phyloP scores from a whole-genome alignment of 2,113 vertebrate genomes.

The Laticauda colubrina region DNA sequence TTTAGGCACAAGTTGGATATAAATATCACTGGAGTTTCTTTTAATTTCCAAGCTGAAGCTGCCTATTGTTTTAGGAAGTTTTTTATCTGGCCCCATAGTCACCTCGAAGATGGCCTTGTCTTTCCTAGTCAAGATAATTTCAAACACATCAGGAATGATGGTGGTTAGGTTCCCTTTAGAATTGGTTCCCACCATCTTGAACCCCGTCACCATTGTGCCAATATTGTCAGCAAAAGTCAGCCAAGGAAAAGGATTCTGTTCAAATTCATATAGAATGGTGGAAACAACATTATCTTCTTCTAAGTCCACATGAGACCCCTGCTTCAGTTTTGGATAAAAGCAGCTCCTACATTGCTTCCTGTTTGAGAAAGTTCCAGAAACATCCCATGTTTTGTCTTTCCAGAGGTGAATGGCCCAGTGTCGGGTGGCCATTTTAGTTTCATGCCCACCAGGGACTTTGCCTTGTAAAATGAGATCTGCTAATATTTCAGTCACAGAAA shows the following conservation, averaged over 20 bases:
- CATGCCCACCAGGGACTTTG: constrained; percentile 64
- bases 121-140: constrained; percentile 60
- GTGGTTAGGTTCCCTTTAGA: neutral
- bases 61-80: constrained; percentile 45
- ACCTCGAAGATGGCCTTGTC: constrained; percentile 43
- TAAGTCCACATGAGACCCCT: neutral
- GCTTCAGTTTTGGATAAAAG: constrained; percentile 44
- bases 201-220: constrained; percentile 52
- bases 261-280: constrained; percentile 63
- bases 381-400: constrained; percentile 53
- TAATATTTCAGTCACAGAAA: constrained; percentile 53
- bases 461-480: constrained; percentile 47
- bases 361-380: neutral
- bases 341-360: constrained; percentile 45
- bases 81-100: constrained; percentile 50
- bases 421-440: constrained; percentile 46
- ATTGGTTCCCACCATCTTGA: constrained; percentile 52
- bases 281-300: constrained; percentile 24
- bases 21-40: constrained; percentile 9
- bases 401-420: constrained; percentile 58
- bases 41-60: constrained; percentile 59
- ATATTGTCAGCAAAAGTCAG: constrained; percentile 48
- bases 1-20: constrained; percentile 66
- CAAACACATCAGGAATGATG: constrained; percentile 39
- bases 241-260: constrained; percentile 69